Base-by-base conservation (phyloP, 2,888 invertebrate genomes). In the Holacanthella duospinosa region DNA sequence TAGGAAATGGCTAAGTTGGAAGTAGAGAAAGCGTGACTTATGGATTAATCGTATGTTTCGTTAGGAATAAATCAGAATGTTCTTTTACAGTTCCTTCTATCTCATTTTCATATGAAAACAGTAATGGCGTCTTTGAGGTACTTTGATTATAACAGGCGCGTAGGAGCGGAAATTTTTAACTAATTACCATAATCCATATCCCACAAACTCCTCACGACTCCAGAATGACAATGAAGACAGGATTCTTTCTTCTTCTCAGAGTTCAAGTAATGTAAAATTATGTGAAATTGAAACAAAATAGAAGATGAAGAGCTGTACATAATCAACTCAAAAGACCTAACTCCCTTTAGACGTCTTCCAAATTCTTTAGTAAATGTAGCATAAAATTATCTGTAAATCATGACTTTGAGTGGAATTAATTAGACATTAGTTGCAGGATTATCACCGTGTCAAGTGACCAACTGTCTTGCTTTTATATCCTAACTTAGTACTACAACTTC, bases 361-460 rank as follows among this genome's bases (percentile, higher is more conserved):
- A n/a, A n/a, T n/a, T n/a, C n/a, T n/a, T n/a, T n/a, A n/a, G 48
- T 9, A 48, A 48, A 48, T 26, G 55, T 25, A 26, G 3, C 55
- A 26, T 12, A 55, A 26, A 55, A 55, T 25, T 16, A 16, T 55
- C 69, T 69, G 65, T 66, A 69, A 69, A 68, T 71, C 72, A 68
- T 70, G 69, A 68, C 70, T 69, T 71, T 69, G 61, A 62, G 59
- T 65, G 63, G 72, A 68, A 71, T 72, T 71, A 71, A 72, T 72
- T 71, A 68, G 67, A 66, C 71, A 72, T 72, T 72, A 71, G 70
- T 72, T 71, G 71, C 68, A 66, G 68, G 72, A 69, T 72, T 72
- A 71, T 56, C 57, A 29, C 59, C 48, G 59, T 43, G 59, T 59
- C 36, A 59, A 59, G 29, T 59, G 59, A 27, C 59, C 59, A 59